These are phyloP conservation scores for Andricus curvator DNA, from an alignment of 2,888 invertebrate species.

Conservation along the genomic window DNA sequence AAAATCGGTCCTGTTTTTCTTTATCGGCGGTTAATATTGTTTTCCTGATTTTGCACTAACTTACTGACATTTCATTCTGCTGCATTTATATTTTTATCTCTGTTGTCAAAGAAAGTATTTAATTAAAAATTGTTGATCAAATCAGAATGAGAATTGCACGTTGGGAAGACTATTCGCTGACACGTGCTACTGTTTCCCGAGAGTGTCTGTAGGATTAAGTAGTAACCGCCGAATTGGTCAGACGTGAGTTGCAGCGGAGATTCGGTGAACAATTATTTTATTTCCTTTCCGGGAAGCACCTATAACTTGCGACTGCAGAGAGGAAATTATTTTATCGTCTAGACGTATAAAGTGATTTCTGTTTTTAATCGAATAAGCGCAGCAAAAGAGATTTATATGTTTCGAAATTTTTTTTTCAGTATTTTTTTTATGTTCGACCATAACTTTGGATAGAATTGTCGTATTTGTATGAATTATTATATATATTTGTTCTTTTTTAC, in stretches of 20 bases:
- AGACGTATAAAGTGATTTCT: background rate
- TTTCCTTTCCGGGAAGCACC: background rate
- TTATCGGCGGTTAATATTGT: too few species aligned
- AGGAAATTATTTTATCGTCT: constrained; percentile 12
- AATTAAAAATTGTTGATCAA: constrained; percentile 13
- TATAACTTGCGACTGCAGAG: background rate
- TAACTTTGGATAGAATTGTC: too few species aligned
- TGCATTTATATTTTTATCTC: too few species aligned
- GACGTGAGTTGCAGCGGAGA: constrained; percentile 45
- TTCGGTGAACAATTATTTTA: constrained; percentile 40
- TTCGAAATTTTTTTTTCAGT: too few species aligned
- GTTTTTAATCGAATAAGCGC: background rate
- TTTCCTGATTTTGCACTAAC: too few species aligned
- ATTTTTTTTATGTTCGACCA: too few species aligned
- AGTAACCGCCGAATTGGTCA: constrained; percentile 43
- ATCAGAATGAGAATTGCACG: constrained; percentile 5
- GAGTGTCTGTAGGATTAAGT: constrained; percentile 42
- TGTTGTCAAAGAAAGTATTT: too few species aligned
- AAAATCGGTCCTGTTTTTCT: too few species aligned
- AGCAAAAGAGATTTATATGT: too few species aligned
- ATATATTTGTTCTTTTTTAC: too few species aligned
- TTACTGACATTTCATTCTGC: too few species aligned
- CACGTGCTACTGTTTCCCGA: constrained; percentile 25
- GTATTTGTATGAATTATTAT: too few species aligned
- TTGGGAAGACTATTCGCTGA: constrained; percentile 20